Base-by-base conservation (phyloP, 2,797 vertebrate genomes). In the Paedocypris micromegethes region DNA sequence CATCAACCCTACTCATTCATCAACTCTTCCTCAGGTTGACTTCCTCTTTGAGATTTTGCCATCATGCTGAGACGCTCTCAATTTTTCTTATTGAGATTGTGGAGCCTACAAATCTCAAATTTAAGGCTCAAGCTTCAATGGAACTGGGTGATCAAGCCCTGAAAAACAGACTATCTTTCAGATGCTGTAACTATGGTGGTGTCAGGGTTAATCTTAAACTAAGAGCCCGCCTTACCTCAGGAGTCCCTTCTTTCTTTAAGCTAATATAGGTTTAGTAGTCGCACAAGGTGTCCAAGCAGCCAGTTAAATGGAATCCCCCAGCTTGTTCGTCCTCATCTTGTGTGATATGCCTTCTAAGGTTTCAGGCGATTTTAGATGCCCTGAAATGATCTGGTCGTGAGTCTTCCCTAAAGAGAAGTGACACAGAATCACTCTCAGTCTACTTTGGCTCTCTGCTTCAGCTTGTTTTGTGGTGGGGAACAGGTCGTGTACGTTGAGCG, bases 61-160 rank as follows among this genome's bases (percentile, higher is more conserved):
- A 59, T 66, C 77, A 70, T 68, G 64, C 70, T 62, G 58, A 62
- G 59, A 70, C 65, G 66, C 60, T 65, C 69, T 70, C 72, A 77
- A 60, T 68, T 79, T 75, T 51, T 46, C 59, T 74, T 62, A 66
- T 53, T 68, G 66, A 37, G 47, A 41, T 60, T 57, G 42, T 70
- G 69, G 68, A 65, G 62, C 53, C 9, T 41, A 71, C 51, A 70
- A 1, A n/a, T 57, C 51, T 73, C 48, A 47, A 74, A 66, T 68
- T 42, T 71, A 64, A 63, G 51, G 42, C 66, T 57, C 58, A 52
- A 45, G 52, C 23, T 23, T 23, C 23, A 23, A 23, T 23, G 23
- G 23, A 23, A 23, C 23, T 23, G 23, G 23, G 23, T 23, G 23
- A 23, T 23, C 23, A 23, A 23, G 1, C 23, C 23, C 23, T 23